A percentile compares a stretch with the other conserved stretches of the same genome.
Conservation (phyloP, 2,113 vertebrate genomes). For the Psittacula cyanocephala region DNA sequence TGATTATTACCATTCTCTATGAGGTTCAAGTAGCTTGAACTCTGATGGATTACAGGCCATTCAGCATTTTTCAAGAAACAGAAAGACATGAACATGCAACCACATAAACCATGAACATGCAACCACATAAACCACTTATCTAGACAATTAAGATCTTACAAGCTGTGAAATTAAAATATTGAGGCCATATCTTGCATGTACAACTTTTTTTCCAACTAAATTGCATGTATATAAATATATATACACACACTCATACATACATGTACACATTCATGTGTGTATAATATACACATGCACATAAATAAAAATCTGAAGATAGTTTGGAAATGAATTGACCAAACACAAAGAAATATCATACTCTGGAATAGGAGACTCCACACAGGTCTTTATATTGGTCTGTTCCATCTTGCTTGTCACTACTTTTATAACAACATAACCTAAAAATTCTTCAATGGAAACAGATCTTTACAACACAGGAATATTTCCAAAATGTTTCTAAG, state of each 20-base stretch:
- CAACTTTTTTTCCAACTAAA: background rate
- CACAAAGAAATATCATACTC: background rate
- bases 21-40: background rate
- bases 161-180: background rate
- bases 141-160: background rate
- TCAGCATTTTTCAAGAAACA: background rate
- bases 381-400: background rate
- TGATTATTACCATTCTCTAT: background rate
- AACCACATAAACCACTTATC: background rate
- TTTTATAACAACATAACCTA: background rate
- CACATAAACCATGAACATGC: background rate
- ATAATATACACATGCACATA: background rate
- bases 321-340: background rate
- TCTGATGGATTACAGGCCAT: background rate
- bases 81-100: background rate
- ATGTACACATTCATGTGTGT: no score
- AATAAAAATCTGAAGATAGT: background rate
- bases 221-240: rapidly evolving
- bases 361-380: background rate
- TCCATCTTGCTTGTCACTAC: background rate
- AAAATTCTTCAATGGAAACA: background rate
- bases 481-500: background rate
- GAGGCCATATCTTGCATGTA: background rate
- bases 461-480: background rate
- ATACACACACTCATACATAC: rapidly evolving